phyloP scores from a whole-genome alignment of 1,140 invertebrate species.

The Drosophila busckii region DNA sequence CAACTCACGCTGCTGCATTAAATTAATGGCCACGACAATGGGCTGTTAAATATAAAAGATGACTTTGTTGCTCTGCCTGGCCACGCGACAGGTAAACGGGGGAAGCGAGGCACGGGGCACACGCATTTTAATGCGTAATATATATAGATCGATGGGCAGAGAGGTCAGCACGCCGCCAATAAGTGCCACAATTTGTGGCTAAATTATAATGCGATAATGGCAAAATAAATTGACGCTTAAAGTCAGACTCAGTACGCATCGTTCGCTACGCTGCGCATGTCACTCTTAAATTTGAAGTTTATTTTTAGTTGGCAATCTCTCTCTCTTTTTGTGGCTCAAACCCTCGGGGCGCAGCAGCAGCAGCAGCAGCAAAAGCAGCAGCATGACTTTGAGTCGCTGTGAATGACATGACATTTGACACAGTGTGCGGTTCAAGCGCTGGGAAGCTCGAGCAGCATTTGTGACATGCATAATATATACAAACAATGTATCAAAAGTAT shows the following conservation, averaged over 20 bases:
- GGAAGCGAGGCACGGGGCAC: neutral
- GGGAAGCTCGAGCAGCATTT: neutral
- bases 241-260: too few species aligned
- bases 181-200: too few species aligned
- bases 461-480: constrained; percentile 52
- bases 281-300: too few species aligned
- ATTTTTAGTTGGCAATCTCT: too few species aligned
- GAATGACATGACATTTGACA: constrained; percentile 50
- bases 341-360: too few species aligned
- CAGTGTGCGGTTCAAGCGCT: constrained; percentile 13
- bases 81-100: neutral
- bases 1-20: constrained; percentile 24
- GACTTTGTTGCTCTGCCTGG: constrained; percentile 6
- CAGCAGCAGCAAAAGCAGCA: too few species aligned
- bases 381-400: constrained; percentile 1
- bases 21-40: constrained; percentile 38
- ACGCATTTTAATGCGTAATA: too few species aligned
- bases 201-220: too few species aligned
- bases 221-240: too few species aligned
- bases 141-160: too few species aligned
- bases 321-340: neutral
- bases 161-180: too few species aligned
- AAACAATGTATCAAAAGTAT: constrained; percentile 69
- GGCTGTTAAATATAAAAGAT: constrained; percentile 41
- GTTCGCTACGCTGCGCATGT: too few species aligned